phyloP scores from a whole-genome alignment of 2,888 invertebrate species.

The Drosophila vallismaia region DNA sequence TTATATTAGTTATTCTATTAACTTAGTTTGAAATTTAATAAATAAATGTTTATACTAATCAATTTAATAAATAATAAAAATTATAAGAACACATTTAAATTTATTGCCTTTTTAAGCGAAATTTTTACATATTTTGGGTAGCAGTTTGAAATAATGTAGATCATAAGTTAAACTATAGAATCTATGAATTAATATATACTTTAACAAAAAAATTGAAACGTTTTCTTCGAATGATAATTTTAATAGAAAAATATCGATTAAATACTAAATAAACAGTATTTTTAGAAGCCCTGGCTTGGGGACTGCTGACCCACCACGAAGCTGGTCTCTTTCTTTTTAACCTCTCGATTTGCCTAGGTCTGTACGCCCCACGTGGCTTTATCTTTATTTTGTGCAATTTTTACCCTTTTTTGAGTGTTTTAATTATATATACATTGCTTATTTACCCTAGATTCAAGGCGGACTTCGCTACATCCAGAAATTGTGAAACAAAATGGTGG shows the following conservation, averaged over 20 bases:
- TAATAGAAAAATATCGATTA: neutral
- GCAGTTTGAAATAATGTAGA: no score
- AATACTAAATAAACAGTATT: neutral
- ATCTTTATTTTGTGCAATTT: neutral
- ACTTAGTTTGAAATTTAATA: no score
- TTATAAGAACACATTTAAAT: no score
- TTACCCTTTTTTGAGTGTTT: neutral
- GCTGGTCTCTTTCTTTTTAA: slow-evolving; percentile 45
- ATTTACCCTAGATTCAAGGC: slow-evolving; percentile 79
- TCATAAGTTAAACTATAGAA: no score
- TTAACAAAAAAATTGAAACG: no score
- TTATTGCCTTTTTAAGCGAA: no score
- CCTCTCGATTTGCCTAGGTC: slow-evolving; percentile 35
- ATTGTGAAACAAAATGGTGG: slow-evolving; percentile 80
- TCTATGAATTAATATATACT: no score
- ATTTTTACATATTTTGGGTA: no score
- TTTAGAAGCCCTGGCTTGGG: neutral
- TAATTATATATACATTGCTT: slow-evolving; percentile 48
- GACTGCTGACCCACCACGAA: neutral
- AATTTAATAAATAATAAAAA: no score
- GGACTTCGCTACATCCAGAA: neutral
- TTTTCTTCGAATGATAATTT: no score
- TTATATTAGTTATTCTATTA: no score
- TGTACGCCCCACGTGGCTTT: slow-evolving; percentile 5
- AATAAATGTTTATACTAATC: no score